Percentiles rank a stretch among this genome's conserved stretches.
These are phyloP conservation scores for Salvelinus sp. DNA, from an alignment of 2,113 vertebrate genomes.

Conservation along the genomic window DNA sequence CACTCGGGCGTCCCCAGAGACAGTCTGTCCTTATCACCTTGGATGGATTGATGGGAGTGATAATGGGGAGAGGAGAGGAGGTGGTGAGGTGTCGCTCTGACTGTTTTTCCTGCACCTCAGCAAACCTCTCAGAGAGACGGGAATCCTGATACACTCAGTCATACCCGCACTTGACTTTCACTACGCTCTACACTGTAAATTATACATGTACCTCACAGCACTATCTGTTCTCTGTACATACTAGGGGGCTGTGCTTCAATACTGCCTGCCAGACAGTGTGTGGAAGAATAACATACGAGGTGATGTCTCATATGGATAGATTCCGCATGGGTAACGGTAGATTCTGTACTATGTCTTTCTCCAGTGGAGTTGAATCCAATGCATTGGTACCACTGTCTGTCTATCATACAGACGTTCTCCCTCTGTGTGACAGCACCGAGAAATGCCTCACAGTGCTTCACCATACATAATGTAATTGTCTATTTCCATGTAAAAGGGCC, in stretches of 20 bases:
- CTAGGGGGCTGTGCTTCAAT: background rate
- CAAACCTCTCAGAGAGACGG: background rate
- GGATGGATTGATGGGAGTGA: slow-evolving; percentile 17
- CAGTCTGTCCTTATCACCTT: slow-evolving; percentile 36
- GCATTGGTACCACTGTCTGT: too few relatives aligned
- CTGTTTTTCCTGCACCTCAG: background rate
- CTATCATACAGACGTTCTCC: too few relatives aligned
- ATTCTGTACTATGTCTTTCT: too few relatives aligned
- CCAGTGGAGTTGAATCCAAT: too few relatives aligned
- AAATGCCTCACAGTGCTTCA: too few relatives aligned
- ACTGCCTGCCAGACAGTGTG: background rate
- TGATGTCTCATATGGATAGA: too few relatives aligned
- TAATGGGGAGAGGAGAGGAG: slow-evolving; percentile 9
- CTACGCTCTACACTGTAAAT: background rate
- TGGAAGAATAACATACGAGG: background rate
- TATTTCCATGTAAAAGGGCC: too few relatives aligned
- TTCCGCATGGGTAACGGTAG: too few relatives aligned
- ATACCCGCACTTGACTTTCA: background rate
- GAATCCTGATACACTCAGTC: background rate
- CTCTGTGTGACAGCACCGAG: too few relatives aligned
- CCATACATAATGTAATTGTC: too few relatives aligned
- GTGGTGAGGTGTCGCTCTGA: background rate
- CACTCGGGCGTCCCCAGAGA: slow-evolving; percentile 13
- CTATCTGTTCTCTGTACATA: background rate
- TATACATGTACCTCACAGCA: slow-evolving; percentile 1